Conservation (phyloP, 2,113 vertebrate species). For the Otis tarda region DNA sequence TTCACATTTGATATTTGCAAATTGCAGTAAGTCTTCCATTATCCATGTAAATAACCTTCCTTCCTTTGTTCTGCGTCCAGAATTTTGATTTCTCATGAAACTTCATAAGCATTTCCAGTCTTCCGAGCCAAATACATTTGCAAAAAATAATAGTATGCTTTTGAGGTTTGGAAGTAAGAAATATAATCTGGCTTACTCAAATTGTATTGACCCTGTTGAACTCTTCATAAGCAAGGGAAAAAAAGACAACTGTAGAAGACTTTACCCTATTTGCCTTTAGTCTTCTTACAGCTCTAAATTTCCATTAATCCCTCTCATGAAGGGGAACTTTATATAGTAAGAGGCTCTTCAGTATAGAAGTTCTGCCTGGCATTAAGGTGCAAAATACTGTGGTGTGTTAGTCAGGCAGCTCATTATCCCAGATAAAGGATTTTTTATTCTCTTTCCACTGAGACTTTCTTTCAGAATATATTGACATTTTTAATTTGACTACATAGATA, state of each 20-base stretch:
- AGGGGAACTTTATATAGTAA: neutral
- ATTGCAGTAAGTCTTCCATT: neutral
- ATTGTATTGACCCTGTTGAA: neutral
- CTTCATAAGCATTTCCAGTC: neutral
- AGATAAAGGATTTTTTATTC: neutral
- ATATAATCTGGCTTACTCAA: neutral
- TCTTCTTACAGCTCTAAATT: neutral
- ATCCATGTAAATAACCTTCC: neutral
- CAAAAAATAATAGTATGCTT: neutral
- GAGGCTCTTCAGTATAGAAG: neutral
- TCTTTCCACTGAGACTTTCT: neutral
- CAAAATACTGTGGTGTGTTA: neutral
- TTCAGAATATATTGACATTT: constrained; percentile 9
- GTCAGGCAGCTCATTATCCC: neutral
- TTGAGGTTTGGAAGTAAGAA: neutral
- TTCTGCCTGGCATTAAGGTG: neutral
- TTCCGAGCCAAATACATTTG: neutral
- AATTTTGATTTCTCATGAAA: neutral
- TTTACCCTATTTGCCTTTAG: neutral
- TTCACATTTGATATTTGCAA: neutral
- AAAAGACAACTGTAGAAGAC: neutral
- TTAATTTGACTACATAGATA: neutral
- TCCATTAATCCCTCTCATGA: neutral
- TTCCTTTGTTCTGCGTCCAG: neutral
- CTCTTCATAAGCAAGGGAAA: neutral